Evolutionary conservation across 2,888 invertebrate species (phyloP).

Genomic region (Cephus runcator): DNA sequence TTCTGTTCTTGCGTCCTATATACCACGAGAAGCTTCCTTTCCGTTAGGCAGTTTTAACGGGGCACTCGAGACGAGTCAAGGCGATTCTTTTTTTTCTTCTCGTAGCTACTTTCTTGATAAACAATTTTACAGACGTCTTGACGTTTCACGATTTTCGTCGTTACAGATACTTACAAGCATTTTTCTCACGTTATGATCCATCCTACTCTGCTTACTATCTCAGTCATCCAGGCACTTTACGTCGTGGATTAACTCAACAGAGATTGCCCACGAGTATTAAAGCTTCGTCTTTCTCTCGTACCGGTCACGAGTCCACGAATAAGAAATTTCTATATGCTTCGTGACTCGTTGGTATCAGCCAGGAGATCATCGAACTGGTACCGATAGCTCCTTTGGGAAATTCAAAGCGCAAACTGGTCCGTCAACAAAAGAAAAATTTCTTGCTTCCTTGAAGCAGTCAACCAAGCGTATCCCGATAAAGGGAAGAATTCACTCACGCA

Average conservation of each 20-base stretch:
- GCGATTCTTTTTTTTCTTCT: neutral
- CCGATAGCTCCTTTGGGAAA: neutral
- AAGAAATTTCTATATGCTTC: neutral
- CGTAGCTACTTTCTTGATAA: neutral
- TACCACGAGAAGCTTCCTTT: neutral
- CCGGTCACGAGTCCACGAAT: neutral
- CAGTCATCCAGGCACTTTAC: neutral
- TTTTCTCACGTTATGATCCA: neutral
- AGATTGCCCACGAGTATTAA: neutral
- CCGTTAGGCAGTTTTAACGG: neutral
- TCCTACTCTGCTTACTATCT: neutral
- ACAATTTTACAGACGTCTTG: neutral
- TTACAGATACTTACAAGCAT: neutral
- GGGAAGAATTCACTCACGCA: neutral
- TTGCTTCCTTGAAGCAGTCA: neutral
- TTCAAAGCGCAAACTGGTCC: neutral
- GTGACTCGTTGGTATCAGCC: neutral
- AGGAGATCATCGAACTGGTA: neutral
- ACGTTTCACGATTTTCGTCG: neutral
- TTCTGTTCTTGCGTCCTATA: no score
- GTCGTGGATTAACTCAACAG: neutral
- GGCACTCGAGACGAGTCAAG: neutral
- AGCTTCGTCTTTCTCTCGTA: neutral
- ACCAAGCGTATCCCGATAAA: neutral
- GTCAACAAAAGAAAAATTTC: neutral